Evolutionary conservation across 2,888 invertebrate genomes (phyloP), one percentile per base, ranked within the genome.

Genomic region (Sclerodermus sp.): DNA sequence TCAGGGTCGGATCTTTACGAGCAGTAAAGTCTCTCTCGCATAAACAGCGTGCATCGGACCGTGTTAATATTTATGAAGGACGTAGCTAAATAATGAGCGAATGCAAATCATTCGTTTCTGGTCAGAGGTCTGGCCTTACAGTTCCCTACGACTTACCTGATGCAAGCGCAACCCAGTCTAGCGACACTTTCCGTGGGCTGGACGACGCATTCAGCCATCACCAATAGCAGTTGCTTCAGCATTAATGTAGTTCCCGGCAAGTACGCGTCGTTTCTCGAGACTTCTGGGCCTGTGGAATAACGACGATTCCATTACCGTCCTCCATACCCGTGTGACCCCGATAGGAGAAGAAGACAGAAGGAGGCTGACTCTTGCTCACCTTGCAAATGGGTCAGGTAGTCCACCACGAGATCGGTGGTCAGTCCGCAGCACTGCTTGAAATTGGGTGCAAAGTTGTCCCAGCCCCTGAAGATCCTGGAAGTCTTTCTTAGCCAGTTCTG

Each of bases 351-450:
- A n/a, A n/a, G n/a, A n/a, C n/a, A n/a, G n/a, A n/a, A n/a, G n/a
- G n/a, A n/a, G n/a, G n/a, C n/a, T n/a, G n/a, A n/a, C n/a, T n/a
- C n/a, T n/a, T n/a, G n/a, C n/a, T n/a, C n/a, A 80, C 87, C 86
- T 74, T 89, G 87, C 32, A 92, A 83, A 66, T 88, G 86, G 60
- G 87, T 87, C 31, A 95, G 80, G 64, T 92, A 93, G 67, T 93
- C 88, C 0, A 96, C 96, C 31, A 95, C 87, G 29, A 95, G 82
- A 71, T 96, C 96, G 0, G 94, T 93, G 10, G 93, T 90, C 79
- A 95, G 86, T 8, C 96, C 96, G 70, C 93, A 93, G 71, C 93
- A 95, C 73, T 96, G 96, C 72, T 96, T 96, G 71, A 96, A 96
- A 77, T 94, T 95, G 57, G 93, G 88, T 75, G 91, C 90, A 43